Base-by-base conservation (phyloP, 2,113 vertebrate species). In the Podarcis cretensis region DNA sequence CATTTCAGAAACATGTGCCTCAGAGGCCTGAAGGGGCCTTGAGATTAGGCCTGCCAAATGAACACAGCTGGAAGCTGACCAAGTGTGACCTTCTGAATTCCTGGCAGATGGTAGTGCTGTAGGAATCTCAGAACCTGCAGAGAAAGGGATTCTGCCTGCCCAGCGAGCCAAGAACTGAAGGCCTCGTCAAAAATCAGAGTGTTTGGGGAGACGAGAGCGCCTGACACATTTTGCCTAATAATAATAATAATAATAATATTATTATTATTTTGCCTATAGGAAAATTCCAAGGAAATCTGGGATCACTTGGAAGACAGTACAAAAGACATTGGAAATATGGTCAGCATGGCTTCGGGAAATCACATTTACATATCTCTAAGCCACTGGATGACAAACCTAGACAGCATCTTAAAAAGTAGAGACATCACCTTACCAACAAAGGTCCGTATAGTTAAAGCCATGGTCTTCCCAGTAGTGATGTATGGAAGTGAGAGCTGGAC, bases 11-110 rank as follows among this genome's bases (percentile, higher is more conserved):
- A 54, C 40, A 3, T 0, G 20, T 25, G 77, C 81, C n/a, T 0
- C 0, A 2, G 86, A 89, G 83, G 88, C 88, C 89, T 82, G 0
- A 0, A 13, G 82, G 0, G 35, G 75, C 37, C 85, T 23, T 12
- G 3, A 12, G 2, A 0, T 73, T 0, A 10, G 0, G 32, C 16
- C 18, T n/a, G 30, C 2, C 27, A 35, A 76, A 73, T 20, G 1
- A 57, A 23, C 0, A 6, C 57, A 43, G 81, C 85, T 27, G 80
- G 66, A 0, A 3, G 43, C 16, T 63, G 2, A 37, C 82, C 23
- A 0, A 0, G 69, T 2, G 74, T 1, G 0, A 27, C 4, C 37
- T 43, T 12, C 16, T 37, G 40, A 32, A 27, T 30, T 80, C 66
- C 85, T 23, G 54, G 30, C 2, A 20, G 65, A 84, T 48, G 3